Conservation (phyloP, 2,797 vertebrate genomes). For the Tadarida brasiliensis region DNA sequence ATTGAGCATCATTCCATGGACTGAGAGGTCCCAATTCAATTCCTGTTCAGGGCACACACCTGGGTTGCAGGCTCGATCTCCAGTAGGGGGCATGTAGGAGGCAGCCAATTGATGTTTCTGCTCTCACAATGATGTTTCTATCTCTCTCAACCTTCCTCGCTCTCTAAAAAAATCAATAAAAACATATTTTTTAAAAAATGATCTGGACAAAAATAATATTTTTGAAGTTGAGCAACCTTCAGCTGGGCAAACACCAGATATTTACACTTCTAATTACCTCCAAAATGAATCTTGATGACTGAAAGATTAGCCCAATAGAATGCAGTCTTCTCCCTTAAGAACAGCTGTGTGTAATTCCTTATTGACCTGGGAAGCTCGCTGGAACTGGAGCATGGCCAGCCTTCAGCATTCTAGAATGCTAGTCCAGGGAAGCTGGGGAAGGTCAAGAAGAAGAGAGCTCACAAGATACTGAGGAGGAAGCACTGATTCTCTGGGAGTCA, state of each 20-base stretch:
- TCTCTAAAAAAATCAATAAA: too few relatives aligned
- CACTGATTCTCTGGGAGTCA: background rate
- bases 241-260: slow-evolving; percentile 12
- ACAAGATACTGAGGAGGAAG: background rate
- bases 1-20: too few relatives aligned
- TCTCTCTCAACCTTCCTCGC: too few relatives aligned
- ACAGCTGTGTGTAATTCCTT: background rate
- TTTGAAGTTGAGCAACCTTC: background rate
- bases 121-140: too few relatives aligned
- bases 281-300: background rate
- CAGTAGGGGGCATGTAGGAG: too few relatives aligned
- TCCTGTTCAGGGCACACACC: too few relatives aligned
- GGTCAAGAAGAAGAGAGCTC: background rate
- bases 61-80: too few relatives aligned
- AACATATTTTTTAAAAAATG: background rate
- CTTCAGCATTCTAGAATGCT: background rate
- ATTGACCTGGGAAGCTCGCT: slow-evolving; percentile 5
- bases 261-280: slow-evolving; percentile 44
- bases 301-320: background rate
- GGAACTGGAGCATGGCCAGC: background rate
- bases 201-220: background rate
- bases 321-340: background rate
- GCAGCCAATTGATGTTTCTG: too few relatives aligned
- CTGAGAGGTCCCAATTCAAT: too few relatives aligned
- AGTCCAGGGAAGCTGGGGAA: background rate